A percentile compares a stretch with the other conserved stretches of the same genome.
Evolutionary conservation across 2,113 vertebrate species (phyloP).

Genomic region (Ochotona princeps): DNA sequence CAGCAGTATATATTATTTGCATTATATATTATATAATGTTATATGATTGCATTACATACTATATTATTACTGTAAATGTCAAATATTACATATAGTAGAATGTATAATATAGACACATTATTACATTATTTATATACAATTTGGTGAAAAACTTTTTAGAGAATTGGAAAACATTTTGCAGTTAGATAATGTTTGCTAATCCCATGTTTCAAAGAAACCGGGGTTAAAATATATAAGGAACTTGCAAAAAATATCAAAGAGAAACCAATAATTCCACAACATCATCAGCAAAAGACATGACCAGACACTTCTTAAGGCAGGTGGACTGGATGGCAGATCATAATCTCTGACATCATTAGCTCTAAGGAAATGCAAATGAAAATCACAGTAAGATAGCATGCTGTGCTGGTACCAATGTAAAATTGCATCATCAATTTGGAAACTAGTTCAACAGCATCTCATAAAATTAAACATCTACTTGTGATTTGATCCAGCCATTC

Average conservation of each 20-base stretch:
- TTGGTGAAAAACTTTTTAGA: no score
- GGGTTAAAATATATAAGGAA: neutral
- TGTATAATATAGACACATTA: no score
- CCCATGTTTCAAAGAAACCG: neutral
- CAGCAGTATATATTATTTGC: no score
- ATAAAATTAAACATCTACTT: neutral
- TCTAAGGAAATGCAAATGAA: neutral
- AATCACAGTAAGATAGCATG: neutral
- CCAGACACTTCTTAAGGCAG: neutral
- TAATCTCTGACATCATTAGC: neutral
- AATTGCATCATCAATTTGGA: neutral
- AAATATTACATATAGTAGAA: no score
- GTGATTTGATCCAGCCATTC: neutral
- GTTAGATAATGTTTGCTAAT: neutral
- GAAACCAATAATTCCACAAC: neutral
- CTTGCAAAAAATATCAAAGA: neutral
- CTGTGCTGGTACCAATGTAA: neutral
- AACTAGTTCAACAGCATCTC: neutral
- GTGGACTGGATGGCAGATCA: neutral
- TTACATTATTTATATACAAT: no score
- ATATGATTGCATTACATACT: no score
- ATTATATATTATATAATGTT: no score
- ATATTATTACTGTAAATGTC: no score
- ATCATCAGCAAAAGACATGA: neutral
- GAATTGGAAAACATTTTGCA: neutral